Base-by-base conservation (phyloP, 2,113 vertebrate genomes). In the Maccullochella peelii region DNA sequence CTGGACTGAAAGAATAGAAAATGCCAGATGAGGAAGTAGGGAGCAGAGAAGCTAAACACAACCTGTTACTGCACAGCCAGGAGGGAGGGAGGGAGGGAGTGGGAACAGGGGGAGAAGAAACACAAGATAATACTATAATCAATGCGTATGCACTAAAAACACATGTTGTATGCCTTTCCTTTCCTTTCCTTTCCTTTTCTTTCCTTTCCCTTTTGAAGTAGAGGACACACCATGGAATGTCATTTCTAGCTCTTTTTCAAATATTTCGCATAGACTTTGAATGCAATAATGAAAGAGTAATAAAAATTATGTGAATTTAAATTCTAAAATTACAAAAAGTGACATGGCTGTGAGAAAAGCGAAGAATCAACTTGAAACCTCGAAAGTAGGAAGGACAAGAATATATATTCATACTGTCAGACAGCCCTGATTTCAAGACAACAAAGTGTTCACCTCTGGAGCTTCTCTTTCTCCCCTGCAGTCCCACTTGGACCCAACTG, bases 391-490 rank as follows among this genome's bases (percentile, higher is more conserved):
- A 82, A 54, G 55, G 67, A 71, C 58, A 49, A 68, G 54, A 77
- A 69, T 72, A 59, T 68, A 38, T 77, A 82, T 85, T 85, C 42
- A 83, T 70, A 27, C 74, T 78, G 77, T 49, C 78, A 80, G 86
- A 80, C 77, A 73, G 65, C 58, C 62, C 16, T 23, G 69, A 58
- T 85, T 82, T 89, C 73, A 30, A 72, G 78, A 75, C 72, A 77
- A 86, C 89, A 50, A 75, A 82, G 79, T 65, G 84, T 61, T 88
- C 89, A 92, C 87, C 86, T 87, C 83, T 74, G 67, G 42, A 78
- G 83, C 72, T 67, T 80, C 69, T 84, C 79, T 90, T 74, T 71
- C 79, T 87, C 42, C 77, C 47, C 73, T 23, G 52, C 79, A 88
- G 77, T 77, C 62, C 81, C 57, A 44, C 50, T 74, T 69, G 72